Conservation (phyloP, 2,113 vertebrate genomes). For the Baryphthengus martii region DNA sequence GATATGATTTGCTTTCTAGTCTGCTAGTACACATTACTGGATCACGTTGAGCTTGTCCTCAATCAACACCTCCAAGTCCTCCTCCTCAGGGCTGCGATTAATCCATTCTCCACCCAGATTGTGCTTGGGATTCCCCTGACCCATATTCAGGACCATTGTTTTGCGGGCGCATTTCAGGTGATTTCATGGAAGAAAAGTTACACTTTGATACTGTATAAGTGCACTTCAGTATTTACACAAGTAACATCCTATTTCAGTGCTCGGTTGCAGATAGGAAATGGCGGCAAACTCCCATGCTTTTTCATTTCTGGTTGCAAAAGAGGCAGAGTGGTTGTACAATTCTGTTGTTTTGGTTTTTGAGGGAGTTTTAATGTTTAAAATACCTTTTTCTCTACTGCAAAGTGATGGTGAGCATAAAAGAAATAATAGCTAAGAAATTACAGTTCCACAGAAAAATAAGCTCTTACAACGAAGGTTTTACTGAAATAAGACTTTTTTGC, state of each 20-base stretch:
- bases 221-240: neutral
- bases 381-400: neutral
- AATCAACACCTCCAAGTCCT: neutral
- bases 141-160: neutral
- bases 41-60: neutral
- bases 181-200: neutral
- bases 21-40: neutral
- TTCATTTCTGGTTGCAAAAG: neutral
- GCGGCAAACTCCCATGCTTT: neutral
- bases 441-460: neutral
- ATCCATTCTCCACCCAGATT: neutral
- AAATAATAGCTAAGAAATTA: neutral
- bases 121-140: neutral
- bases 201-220: neutral
- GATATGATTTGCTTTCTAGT: neutral
- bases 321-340: neutral
- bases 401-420: neutral
- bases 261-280: neutral
- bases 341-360: fast-evolving
- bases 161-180: neutral
- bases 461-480: neutral
- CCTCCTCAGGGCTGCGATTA: neutral
- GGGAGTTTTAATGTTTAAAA: neutral
- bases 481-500: neutral
- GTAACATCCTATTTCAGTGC: neutral